These are phyloP conservation scores for Matsumurasca onukii DNA, from an alignment of 1,140 invertebrate species.

Conservation along the genomic window DNA sequence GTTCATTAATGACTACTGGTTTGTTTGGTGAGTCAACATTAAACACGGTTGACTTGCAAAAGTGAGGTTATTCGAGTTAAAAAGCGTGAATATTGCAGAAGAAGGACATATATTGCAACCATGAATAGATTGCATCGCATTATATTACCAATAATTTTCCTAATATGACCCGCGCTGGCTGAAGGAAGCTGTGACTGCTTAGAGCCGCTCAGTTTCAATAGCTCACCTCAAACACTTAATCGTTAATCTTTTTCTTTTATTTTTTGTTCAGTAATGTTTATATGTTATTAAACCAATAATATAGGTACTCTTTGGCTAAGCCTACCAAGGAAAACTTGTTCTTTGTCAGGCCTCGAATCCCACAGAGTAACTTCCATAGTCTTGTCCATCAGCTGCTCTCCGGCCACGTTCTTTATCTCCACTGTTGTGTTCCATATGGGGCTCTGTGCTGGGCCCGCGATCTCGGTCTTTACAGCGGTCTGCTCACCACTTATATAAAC, in stretches of 20 bases:
- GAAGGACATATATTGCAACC: too few relatives aligned
- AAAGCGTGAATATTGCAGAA: too few relatives aligned
- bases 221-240: too few relatives aligned
- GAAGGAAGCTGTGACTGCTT: too few relatives aligned
- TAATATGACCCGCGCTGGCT: too few relatives aligned
- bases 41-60: too few relatives aligned
- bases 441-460: slow-evolving; percentile 78
- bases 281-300: not conserved
- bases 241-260: not conserved
- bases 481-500: slow-evolving; percentile 63
- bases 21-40: too few relatives aligned
- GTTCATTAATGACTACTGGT: too few relatives aligned
- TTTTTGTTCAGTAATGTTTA: not conserved
- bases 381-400: slow-evolving; percentile 73
- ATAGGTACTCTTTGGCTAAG: slow-evolving; percentile 25
- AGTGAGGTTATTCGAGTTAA: too few relatives aligned
- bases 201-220: too few relatives aligned
- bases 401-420: slow-evolving; percentile 72
- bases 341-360: slow-evolving; percentile 79
- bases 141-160: too few relatives aligned
- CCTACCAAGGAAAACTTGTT: slow-evolving; percentile 75
- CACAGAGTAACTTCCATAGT: slow-evolving; percentile 84
- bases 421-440: slow-evolving; percentile 91
- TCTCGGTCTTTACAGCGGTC: slow-evolving; percentile 72
- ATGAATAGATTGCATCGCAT: too few relatives aligned